These are phyloP conservation scores for Phalacrocorax aristotelis DNA, from an alignment of 2,113 vertebrate species.

Conservation along the genomic window DNA sequence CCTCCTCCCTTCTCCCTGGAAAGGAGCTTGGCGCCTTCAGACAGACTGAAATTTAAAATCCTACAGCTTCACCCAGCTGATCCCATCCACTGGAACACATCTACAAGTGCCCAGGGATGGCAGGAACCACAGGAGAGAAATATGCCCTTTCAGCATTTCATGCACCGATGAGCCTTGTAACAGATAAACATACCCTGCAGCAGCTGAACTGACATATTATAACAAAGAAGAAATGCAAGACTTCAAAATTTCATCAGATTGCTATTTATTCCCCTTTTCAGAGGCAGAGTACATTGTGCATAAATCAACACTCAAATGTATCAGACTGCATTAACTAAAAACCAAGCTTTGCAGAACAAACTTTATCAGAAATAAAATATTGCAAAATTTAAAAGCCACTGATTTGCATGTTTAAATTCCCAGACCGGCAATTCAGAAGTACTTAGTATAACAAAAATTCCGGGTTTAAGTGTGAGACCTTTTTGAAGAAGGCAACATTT, in stretches of 20 bases:
- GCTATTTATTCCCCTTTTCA: slow-evolving; percentile 54
- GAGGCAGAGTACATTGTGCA: slow-evolving; percentile 26
- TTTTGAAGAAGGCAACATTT: not conserved
- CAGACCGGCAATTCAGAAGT: not conserved
- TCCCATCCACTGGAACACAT: slow-evolving; percentile 76
- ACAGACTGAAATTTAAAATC: slow-evolving; percentile 65
- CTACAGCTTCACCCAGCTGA: slow-evolving; percentile 75
- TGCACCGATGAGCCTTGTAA: slow-evolving; percentile 82
- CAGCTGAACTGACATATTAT: slow-evolving; percentile 80
- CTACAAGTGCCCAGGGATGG: slow-evolving; percentile 71
- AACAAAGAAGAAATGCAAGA: slow-evolving; percentile 72
- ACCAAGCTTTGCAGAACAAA: slow-evolving; percentile 16
- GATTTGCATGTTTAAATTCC: not conserved
- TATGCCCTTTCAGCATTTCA: slow-evolving; percentile 83
- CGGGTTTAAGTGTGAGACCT: not conserved
- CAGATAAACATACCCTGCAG: slow-evolving; percentile 85
- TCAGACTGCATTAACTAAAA: slow-evolving; percentile 21
- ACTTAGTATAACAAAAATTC: not conserved
- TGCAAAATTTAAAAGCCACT: not conserved
- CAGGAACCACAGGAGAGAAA: slow-evolving; percentile 57
- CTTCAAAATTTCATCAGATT: slow-evolving; percentile 61
- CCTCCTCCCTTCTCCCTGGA: slow-evolving; percentile 17
- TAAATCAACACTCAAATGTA: slow-evolving; percentile 25
- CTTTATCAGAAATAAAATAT: slow-evolving; percentile 5
- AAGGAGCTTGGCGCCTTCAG: slow-evolving; percentile 38